Evolutionary conservation across 1,140 invertebrate species (phyloP).

Genomic region (Sinonovacula constricta): DNA sequence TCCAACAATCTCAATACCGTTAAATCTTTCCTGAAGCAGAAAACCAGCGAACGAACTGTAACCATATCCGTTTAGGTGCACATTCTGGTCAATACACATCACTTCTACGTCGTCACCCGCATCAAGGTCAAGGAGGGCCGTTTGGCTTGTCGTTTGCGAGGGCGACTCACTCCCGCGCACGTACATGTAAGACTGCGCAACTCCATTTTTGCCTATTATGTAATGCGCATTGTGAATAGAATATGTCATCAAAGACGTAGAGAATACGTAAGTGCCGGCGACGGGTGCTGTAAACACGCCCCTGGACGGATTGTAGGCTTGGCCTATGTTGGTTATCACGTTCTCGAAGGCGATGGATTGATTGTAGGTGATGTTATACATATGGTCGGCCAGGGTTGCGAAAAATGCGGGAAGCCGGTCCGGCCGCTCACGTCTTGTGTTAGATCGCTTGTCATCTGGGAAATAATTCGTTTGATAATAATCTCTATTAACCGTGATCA

Average conservation of each 20-base stretch:
- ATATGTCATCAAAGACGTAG: not conserved
- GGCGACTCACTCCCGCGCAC: not conserved
- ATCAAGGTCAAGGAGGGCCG: not conserved
- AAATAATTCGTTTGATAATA: too few relatives aligned
- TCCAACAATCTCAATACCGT: too few relatives aligned
- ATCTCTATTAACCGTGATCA: too few relatives aligned
- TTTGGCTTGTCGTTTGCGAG: not conserved
- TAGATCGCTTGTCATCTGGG: too few relatives aligned
- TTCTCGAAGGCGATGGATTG: constrained; percentile 6
- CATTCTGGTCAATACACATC: not conserved
- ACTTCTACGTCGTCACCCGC: not conserved
- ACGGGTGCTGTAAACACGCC: constrained; percentile 6
- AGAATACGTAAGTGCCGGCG: constrained; percentile 17
- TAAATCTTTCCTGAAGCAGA: too few relatives aligned
- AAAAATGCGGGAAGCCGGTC: not conserved
- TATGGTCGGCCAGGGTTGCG: not conserved
- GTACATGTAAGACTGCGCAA: not conserved
- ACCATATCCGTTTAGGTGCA: not conserved
- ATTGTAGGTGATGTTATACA: not conserved
- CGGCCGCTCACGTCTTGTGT: too few relatives aligned
- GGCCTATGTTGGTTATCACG: constrained; percentile 17
- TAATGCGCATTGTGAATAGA: not conserved
- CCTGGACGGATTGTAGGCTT: not conserved
- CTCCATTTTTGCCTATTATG: not conserved
- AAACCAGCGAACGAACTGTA: constrained; percentile 6